phyloP scores from a whole-genome alignment of 2,888 invertebrate genomes.

The Drosophila melanosoma region DNA sequence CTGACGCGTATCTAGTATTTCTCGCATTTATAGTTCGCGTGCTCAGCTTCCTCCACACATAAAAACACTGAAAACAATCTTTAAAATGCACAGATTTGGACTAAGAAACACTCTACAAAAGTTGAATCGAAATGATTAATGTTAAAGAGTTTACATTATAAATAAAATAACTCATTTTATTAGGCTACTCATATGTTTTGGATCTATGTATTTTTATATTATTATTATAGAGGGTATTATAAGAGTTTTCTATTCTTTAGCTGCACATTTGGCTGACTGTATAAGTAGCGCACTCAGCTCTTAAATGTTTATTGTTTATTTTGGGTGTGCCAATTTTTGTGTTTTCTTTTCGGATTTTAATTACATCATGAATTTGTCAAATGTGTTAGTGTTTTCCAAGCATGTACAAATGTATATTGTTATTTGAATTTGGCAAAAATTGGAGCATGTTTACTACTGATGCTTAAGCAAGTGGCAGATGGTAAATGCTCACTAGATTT shows the following conservation, averaged over 20 bases:
- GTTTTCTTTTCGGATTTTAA: slow-evolving; percentile 63
- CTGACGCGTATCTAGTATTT: slow-evolving; percentile 47
- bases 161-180: neutral
- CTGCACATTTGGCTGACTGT: slow-evolving; percentile 20
- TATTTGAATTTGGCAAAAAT: slow-evolving; percentile 29
- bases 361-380: slow-evolving; percentile 77
- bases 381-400: slow-evolving; percentile 32
- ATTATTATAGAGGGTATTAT: slow-evolving; percentile 22
- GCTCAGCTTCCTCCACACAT: slow-evolving; percentile 12
- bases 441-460: slow-evolving; percentile 35
- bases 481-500: slow-evolving; percentile 42
- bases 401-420: slow-evolving; percentile 13
- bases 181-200: neutral
- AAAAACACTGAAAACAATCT: neutral
- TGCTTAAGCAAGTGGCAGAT: slow-evolving; percentile 52
- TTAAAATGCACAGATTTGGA: neutral
- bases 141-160: neutral
- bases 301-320: slow-evolving; percentile 71
- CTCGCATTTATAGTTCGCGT: slow-evolving; percentile 6
- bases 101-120: slow-evolving; percentile 12
- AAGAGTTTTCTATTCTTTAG: neutral
- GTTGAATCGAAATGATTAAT: neutral
- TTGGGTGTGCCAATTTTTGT: slow-evolving; percentile 73
- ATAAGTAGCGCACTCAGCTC: slow-evolving; percentile 44
- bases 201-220: neutral